These are phyloP conservation scores for Pachyramphus minor DNA, from an alignment of 2,113 vertebrate genomes.

Conservation along the genomic window DNA sequence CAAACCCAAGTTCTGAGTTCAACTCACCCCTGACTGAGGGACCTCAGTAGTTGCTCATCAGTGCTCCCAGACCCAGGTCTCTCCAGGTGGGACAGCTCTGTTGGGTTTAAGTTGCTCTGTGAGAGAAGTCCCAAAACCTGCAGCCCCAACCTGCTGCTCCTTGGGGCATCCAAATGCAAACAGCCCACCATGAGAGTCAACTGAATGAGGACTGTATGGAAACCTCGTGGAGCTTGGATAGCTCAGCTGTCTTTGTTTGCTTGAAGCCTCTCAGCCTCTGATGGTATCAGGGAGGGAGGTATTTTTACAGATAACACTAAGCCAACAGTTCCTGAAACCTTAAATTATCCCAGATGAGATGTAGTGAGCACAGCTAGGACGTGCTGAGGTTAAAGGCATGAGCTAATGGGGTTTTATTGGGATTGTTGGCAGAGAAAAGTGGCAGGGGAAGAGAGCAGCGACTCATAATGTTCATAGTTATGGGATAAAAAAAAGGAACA, in stretches of 20 bases:
- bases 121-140: background rate
- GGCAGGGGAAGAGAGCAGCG: conserved; percentile 14
- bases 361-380: background rate
- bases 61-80: background rate
- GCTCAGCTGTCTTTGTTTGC: background rate
- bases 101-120: background rate
- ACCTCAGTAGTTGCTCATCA: background rate
- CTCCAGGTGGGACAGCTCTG: background rate
- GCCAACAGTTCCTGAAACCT: conserved; percentile 14
- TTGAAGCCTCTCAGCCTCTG: background rate
- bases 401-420: conserved; percentile 22
- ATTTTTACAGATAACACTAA: conserved; percentile 9
- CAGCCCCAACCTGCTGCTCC: background rate
- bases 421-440: conserved; percentile 16
- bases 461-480: background rate
- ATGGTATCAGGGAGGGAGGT: background rate
- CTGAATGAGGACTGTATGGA: background rate
- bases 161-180: background rate
- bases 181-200: background rate
- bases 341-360: conserved; percentile 9
- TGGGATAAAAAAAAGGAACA: background rate
- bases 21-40: background rate
- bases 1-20: background rate
- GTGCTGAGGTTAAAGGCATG: conserved; percentile 25
- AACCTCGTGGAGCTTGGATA: background rate